Evolutionary conservation across 2,888 invertebrate genomes (phyloP), one percentile per base, ranked within the genome.

Genomic region (Temnothorax unifasciatus): DNA sequence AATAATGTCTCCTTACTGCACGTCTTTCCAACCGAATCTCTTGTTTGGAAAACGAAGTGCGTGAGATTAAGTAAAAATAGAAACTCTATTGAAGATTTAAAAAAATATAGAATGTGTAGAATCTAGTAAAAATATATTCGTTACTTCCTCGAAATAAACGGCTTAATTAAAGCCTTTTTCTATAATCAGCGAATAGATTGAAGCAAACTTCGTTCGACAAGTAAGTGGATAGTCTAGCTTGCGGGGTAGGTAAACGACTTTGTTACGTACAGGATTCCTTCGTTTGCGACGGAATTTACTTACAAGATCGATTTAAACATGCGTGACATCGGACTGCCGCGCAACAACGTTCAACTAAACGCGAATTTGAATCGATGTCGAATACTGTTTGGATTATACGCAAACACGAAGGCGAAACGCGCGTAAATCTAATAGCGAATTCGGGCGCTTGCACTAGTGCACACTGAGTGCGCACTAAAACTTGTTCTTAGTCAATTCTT

Each of bases 231-330:
- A 47, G 61, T 38, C 13, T 50, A 18, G 47, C 9, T 34, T 25
- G 3, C 38, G 21, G 34, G 1, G 0, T 41, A 38, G 6, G 29
- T 69, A 21, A 38, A 41, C 15, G n/a, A 44, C 11, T 25, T 50
- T 81, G 47, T 81, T 73, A 18, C 73, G 38, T 71, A 57, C 34
- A 52, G 50, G 13, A 50, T n/a, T 18, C 3, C 21, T 76, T 52
- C 50, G 15, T 66, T 54, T 54, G 1, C 13, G 1, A 41, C 8
- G 9, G 21, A 69, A 77, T 69, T 34, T 29, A 77, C 11, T 77
- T 44, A 50, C 38, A 69, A 34, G 13, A 81, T 81, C 38, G 34
- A 50, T 73, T 41, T 68, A 77, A 21, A 57, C 29, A 29, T 61
- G 29, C 29, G 57, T 29, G 21, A 69, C 15, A 13, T 38, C 18